Conservation (phyloP, 1,140 invertebrate genomes). For the Oscheius sp. region DNA sequence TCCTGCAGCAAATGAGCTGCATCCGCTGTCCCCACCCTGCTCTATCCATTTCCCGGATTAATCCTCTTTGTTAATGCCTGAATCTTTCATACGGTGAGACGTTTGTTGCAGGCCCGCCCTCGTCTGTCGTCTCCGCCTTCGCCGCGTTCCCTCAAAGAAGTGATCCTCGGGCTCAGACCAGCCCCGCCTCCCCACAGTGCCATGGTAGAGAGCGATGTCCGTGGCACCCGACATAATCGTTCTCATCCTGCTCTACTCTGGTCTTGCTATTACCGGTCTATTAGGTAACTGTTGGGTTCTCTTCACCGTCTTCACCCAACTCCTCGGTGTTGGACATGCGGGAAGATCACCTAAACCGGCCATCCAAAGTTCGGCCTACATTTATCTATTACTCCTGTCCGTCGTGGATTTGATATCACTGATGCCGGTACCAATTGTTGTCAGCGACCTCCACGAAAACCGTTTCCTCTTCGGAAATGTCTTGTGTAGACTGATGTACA, state of each 20-base stretch:
- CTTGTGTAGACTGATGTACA: conserved; percentile 48
- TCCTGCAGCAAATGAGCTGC: too few species aligned
- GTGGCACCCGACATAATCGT: conserved; percentile 12
- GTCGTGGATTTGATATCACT: conserved; percentile 53
- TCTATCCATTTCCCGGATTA: background rate
- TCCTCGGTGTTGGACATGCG: conserved; percentile 34
- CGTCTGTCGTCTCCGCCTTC: background rate
- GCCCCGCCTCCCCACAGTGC: conserved; percentile 8
- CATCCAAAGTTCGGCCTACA: conserved; percentile 53
- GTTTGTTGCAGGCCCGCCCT: background rate
- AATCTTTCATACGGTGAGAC: background rate
- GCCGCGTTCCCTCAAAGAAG: background rate
- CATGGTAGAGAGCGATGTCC: conserved; percentile 8
- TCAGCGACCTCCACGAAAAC: conserved; percentile 44
- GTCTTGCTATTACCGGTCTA: conserved; percentile 45
- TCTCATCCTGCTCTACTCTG: conserved; percentile 37
- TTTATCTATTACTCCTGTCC: conserved; percentile 52
- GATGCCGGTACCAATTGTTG: conserved; percentile 48
- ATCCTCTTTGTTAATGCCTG: background rate
- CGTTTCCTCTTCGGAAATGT: conserved; percentile 44
- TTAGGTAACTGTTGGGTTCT: conserved; percentile 54
- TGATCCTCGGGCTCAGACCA: conserved; percentile 1
- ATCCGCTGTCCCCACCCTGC: too few species aligned
- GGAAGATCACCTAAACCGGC: conserved; percentile 28
- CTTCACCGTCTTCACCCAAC: conserved; percentile 47